Evolutionary conservation across 2,113 vertebrate species (phyloP), one percentile per base, ranked within the genome.

Genomic region (Calonectris borealis): DNA sequence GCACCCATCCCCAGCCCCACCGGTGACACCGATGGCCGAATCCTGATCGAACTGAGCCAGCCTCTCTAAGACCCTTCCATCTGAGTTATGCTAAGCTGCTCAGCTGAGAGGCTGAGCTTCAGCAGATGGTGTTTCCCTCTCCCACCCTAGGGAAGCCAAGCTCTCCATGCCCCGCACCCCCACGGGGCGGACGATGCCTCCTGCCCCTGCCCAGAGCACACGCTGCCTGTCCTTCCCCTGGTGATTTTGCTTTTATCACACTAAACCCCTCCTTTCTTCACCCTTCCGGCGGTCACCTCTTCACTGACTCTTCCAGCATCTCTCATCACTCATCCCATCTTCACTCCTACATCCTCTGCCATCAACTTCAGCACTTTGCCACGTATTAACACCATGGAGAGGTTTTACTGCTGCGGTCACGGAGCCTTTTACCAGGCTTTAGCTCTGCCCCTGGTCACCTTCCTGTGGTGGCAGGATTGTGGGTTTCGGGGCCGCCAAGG

Each of bases 131-230:
- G 49, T 68, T 79, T 62, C 66, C 68, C 24, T 16, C 61, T 78
- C 57, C n/a, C 22, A 38, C 4, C 15, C 32, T 2, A 17, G 27
- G 31, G 58, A 86, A 92, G 86, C 34, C 1, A 17, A 83, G 26
- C 8, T 80, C 32, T 60, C 61, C 11, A 1, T 10, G 71, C 34
- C 48, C 49, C 0, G 0, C 61, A 34, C 38, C 52, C 24, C 27
- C 0, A 1, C 7, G 21, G 24, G 31, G 25, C 3, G 3, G 54
- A 64, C 0, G 1, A 9, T 38, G 7, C 71, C 75, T 80, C 40
- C 54, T 57, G 62, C 34, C 52, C 68, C 44, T 84, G 51, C 27
- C n/a, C n/a, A 44, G 22, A 73, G 44, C 16, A 14, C 44, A 17
- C 5, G 0, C 25, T 29, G 79, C 31, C 44, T 64, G 44, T 80